phyloP scores from a whole-genome alignment of 2,888 invertebrate species.

The Leptinotarsa haldemani region DNA sequence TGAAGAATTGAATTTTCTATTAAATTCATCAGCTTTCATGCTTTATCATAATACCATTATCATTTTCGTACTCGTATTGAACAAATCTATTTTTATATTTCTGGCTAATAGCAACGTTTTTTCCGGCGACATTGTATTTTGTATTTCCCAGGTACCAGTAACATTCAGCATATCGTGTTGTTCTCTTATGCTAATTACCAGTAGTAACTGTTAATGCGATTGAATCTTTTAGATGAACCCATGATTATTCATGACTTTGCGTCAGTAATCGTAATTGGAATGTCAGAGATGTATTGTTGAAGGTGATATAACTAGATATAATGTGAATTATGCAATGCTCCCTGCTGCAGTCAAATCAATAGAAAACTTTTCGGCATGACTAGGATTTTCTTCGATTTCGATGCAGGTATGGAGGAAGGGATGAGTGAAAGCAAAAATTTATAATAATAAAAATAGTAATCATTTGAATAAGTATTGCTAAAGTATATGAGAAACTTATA shows the following conservation, averaged over 20 bases:
- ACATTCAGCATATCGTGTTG: conserved; percentile 8
- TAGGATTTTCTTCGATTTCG: too few species aligned
- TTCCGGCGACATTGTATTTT: conserved; percentile 7
- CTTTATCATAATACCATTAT: too few species aligned
- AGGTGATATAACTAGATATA: neutral
- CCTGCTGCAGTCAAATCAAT: too few species aligned
- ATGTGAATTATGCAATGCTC: neutral
- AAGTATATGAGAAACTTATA: too few species aligned
- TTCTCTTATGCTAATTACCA: conserved; percentile 14
- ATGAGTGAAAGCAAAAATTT: too few species aligned
- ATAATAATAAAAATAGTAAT: too few species aligned
- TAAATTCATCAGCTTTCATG: too few species aligned
- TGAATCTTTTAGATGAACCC: conserved; percentile 17
- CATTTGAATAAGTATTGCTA: too few species aligned
- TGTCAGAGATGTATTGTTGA: neutral
- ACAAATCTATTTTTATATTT: conserved; percentile 4
- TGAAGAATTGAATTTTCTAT: too few species aligned
- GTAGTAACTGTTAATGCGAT: conserved; percentile 11
- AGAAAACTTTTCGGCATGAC: too few species aligned
- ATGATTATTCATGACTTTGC: conserved; percentile 16
- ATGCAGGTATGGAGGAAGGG: too few species aligned
- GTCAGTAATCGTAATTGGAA: conserved; percentile 15
- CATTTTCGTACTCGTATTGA: neutral
- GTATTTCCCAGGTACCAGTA: conserved; percentile 10
- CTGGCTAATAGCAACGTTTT: conserved; percentile 2